Evolutionary conservation across 2,113 vertebrate genomes (phyloP), one percentile per base, ranked within the genome.

Genomic region (Anthoscopus minutus): DNA sequence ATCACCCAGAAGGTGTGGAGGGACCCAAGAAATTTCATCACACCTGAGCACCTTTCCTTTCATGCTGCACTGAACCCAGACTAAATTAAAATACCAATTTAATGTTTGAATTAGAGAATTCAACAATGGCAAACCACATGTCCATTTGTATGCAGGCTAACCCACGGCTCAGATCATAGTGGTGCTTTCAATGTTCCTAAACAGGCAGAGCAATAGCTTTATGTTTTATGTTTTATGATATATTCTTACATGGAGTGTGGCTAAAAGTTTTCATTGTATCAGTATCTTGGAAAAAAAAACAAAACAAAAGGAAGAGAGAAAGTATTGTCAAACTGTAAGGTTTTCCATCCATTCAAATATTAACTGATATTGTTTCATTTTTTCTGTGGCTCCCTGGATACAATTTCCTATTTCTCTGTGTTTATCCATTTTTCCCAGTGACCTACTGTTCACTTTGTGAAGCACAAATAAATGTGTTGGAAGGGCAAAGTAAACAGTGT

Each of bases 101-200:
- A 44, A 31, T 57, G 56, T 89, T 72, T 81, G 60, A 72, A 62
- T 94, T 81, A 69, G 58, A 86, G 64, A 81, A 71, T 70, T 90
- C 19, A 10, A 54, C 2, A 30, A 64, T 88, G 92, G 74, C 58
- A 93, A 95, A 48, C 51, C 57, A 25, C 61, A 16, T 47, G 53
- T 60, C 25, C 2, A 8, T 86, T 94, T 86, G 25, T 82, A 20
- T 33, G 53, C 17, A n/a, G 58, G 54, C 45, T 93, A 20, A 73
- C 53, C 2, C 2, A 15, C 1, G 0, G 28, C 10, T 33, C 64
- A 64, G 62, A 78, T 67, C 0, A 0, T 16, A 33, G 56, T 88
- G 72, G 81, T 31, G 4, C 78, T 92, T 92, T 64, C 33, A n/a
- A 6, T 88, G 47, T 56, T 66, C 35, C 50, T 62, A 44, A 94